A percentile compares a stretch with the other conserved stretches of the same genome.
These are phyloP conservation scores for Spongilla lacustris DNA, from an alignment of 37 sponge, comb jelly and placozoan species.

Conservation along the genomic window DNA sequence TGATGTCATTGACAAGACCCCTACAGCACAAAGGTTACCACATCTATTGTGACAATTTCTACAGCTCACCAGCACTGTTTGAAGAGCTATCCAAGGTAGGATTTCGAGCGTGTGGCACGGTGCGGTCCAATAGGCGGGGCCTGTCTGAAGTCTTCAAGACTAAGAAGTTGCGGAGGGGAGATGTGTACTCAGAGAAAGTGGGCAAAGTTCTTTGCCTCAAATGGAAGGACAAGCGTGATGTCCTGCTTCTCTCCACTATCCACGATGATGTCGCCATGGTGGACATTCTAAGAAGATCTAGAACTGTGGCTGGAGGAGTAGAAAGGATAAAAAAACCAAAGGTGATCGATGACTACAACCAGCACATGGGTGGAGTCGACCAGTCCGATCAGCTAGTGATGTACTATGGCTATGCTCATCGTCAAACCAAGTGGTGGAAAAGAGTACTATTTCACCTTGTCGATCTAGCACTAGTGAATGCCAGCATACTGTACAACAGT, in stretches of 20 bases:
- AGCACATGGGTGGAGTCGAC: constrained; percentile 52
- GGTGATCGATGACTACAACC: constrained; percentile 32
- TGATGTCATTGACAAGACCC: background rate
- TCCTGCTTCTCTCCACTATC: constrained; percentile 7
- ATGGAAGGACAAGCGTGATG: constrained; percentile 17
- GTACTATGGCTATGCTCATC: constrained; percentile 42
- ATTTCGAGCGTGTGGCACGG: background rate
- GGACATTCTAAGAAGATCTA: background rate
- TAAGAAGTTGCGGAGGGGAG: no score
- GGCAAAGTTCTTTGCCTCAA: background rate
- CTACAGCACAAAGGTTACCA: constrained; percentile 12
- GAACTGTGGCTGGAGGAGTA: constrained; percentile 3
- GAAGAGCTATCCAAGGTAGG: background rate
- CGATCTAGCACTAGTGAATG: constrained; percentile 31
- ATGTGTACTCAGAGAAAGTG: background rate
- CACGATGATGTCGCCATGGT: constrained; percentile 10
- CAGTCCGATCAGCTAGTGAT: constrained; percentile 27
- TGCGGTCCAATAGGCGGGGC: constrained; percentile 21
- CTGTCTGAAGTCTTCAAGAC: background rate
- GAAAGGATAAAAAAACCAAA: constrained; percentile 31
- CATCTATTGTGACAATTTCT: constrained; percentile 18
- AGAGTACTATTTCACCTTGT: constrained; percentile 34
- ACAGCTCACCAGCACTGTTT: constrained; percentile 8
- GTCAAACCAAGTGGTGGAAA: constrained; percentile 31
- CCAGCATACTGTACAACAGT: constrained; percentile 29